A percentile compares a stretch with the other conserved stretches of the same genome.
These are phyloP conservation scores for Solenopsis invicta DNA, from an alignment of 1,140 invertebrate species.

Conservation along the genomic window DNA sequence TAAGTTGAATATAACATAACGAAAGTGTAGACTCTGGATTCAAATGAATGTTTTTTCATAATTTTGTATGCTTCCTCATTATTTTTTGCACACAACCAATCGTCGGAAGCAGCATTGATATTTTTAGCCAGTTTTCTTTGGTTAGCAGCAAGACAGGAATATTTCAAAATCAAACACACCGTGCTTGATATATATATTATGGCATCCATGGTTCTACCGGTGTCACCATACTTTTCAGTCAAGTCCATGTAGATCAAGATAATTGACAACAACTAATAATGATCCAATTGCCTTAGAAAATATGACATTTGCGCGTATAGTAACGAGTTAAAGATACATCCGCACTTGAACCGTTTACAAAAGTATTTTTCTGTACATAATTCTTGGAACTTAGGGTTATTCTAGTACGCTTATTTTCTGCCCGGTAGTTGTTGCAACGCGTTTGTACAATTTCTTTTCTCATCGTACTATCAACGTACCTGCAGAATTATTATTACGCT, in stretches of 20 bases:
- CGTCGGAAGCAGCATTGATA: constrained; percentile 19
- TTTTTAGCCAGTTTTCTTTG: constrained; percentile 20
- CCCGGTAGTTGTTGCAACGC: neutral
- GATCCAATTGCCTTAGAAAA: constrained; percentile 36
- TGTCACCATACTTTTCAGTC: neutral
- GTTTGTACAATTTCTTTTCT: neutral
- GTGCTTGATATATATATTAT: neutral
- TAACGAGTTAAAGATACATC: constrained; percentile 18
- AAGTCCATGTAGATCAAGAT: constrained; percentile 28
- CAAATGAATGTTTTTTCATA: constrained; percentile 38
- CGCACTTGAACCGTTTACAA: neutral
- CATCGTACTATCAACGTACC: constrained; percentile 42
- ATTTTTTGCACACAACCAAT: constrained; percentile 25
- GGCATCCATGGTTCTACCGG: constrained; percentile 12
- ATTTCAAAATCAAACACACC: neutral
- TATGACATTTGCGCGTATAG: neutral
- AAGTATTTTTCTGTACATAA: neutral
- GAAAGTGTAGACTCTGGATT: constrained; percentile 22
- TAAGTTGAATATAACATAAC: neutral
- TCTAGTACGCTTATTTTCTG: neutral
- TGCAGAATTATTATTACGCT: neutral
- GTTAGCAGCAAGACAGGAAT: neutral
- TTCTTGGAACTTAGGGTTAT: neutral
- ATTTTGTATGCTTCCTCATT: constrained; percentile 18
- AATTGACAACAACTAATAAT: constrained; percentile 22